Evolutionary conservation across 2,797 vertebrate genomes (phyloP).

Genomic region (Heterohyrax brucei): DNA sequence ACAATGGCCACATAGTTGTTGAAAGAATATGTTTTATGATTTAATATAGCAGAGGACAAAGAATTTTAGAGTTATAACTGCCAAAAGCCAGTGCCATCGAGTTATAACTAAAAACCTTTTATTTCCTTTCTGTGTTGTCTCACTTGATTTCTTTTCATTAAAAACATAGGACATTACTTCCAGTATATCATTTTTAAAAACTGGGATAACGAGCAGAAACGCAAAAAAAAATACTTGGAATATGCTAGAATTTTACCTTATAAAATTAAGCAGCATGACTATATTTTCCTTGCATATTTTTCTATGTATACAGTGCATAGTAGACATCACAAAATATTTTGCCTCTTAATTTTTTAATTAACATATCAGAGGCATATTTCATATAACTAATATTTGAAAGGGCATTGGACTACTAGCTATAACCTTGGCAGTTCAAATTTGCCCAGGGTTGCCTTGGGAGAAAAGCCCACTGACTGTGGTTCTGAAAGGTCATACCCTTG

Average conservation of each 20-base stretch:
- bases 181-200: background rate
- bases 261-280: background rate
- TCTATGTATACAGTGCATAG: background rate
- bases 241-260: background rate
- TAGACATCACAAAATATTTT: background rate
- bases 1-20: background rate
- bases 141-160: slow-evolving; percentile 5
- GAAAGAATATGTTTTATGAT: background rate
- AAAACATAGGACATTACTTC: background rate
- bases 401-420: no score
- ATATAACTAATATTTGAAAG: background rate
- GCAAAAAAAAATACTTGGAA: background rate
- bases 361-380: background rate
- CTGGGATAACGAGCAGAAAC: background rate
- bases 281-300: background rate
- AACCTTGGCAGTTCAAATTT: no score
- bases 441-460: no score
- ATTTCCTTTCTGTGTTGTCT: background rate
- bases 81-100: no score
- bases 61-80: background rate
- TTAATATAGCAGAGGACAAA: background rate
- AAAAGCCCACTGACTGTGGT: no score
- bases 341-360: background rate
- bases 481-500: no score
- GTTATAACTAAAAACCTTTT: background rate